Evolutionary conservation across 2,888 invertebrate genomes (phyloP), one percentile per base, ranked within the genome.

Genomic region (Cerastoderma edule): DNA sequence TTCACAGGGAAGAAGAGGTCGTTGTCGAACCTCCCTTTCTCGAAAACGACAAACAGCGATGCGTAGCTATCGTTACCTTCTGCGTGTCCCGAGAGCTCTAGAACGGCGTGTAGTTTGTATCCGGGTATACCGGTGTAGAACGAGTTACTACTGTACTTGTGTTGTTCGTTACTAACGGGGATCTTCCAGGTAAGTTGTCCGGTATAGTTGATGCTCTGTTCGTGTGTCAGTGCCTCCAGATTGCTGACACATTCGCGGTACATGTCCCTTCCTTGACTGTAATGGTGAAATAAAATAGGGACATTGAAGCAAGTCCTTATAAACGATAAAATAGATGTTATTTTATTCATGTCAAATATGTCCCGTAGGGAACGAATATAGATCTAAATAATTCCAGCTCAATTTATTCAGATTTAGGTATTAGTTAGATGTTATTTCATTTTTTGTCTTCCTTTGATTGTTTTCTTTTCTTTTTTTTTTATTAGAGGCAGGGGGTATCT

Each of bases 51-150:
- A 65, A 78, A 83, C 30, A 88, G 56, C n/a, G 84, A 85, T 1
- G 83, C 66, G 63, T 80, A 88, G 33, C 56, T 60, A n/a, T 77
- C 72, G 16, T 60, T 68, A 2, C 79, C 80, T 27, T 88, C 83
- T 4, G 70, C 68, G 46, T 75, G 76, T 8, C 85, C 87, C 24
- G 80, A 73, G 48, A 85, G 65, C 24, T 88, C 85, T 27, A 89
- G 70, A 1, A 67, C 70, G 28, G 86, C 57, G 32, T 78, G 66
- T 24, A 88, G 79, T 67, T 85, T 86, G 81, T 88, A 89, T 0
- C 89, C 88, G 28, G 89, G 89, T n/a, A 83, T 83, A 32, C 85
- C 85, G 0, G 87, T 87, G 68, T 87, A 88, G 73, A 89, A 87
- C 22, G 84, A 77, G 4, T 78, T 83, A 44, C 87, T 87, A 28